Base-by-base conservation (phyloP, 2,797 vertebrate genomes). In the Podarcis lilfordi region DNA sequence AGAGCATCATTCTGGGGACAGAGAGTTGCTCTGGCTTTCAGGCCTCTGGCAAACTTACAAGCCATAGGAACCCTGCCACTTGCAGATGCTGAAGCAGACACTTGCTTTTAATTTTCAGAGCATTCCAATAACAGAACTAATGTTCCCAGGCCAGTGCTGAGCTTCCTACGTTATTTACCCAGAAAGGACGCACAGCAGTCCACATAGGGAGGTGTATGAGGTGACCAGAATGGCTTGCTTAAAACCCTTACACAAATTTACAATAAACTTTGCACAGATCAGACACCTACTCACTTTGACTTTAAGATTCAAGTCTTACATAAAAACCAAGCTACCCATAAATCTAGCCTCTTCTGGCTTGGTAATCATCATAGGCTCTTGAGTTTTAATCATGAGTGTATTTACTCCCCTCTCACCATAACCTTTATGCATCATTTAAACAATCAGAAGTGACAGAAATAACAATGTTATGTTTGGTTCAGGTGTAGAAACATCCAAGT, bases 121-220 rank as follows among this genome's bases (percentile, higher is more conserved):
- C 77, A 55, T 85, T 68, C 77, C 83, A 80, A n/a, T 9, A 74
- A 80, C 35, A 64, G 40, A 66, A 80, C 32, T 11, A 35, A 45
- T 29, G 43, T 4, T 88, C 66, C 66, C 76, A 80, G 76, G 88
- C 82, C 64, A 71, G 19, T 17, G 23, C 59, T 50, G 37, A 29
- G 55, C 66, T 35, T 85, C 37, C 77, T 85, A 66, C 10, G 25
- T 85, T 82, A 89, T 80, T 89, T 74, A 40, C 40, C 35, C n/a
- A 85, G 82, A 45, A 80, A 80, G 68, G 76, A 80, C 71, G 55
- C 35, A 23, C 17, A 84, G 76, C n/a, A 35, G 50, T 32, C 61
- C 35, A 79, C 29, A 61, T 37, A 40, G 32, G 64, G 66, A 27
- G 40, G 80, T 40, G n/a, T 21, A 61, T 69, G 64, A 25, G 5